Conservation (phyloP, 2,888 invertebrate species). For the Dynastes grantii region DNA sequence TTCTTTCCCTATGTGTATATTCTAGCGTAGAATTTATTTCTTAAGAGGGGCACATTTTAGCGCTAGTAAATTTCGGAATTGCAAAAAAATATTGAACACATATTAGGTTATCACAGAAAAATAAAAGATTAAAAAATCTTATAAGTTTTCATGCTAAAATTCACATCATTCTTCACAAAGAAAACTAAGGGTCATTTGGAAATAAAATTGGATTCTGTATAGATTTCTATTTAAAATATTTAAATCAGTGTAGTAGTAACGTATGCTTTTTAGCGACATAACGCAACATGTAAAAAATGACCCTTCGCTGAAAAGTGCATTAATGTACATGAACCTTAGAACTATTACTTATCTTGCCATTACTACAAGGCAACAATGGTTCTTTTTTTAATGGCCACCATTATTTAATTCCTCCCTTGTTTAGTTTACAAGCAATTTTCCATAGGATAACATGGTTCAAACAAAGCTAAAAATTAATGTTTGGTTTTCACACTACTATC, state of each 20-base stretch:
- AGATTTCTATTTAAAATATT: not conserved
- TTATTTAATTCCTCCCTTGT: conserved; percentile 23
- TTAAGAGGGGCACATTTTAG: too few species aligned
- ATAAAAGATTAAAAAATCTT: conserved; percentile 33
- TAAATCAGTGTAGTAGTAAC: not conserved
- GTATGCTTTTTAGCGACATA: not conserved
- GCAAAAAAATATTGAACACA: conserved; percentile 44
- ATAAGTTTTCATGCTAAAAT: not conserved
- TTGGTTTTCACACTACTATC: too few species aligned
- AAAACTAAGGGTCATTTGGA: not conserved
- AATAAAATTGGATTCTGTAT: not conserved
- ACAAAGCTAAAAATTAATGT: not conserved
- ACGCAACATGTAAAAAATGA: not conserved
- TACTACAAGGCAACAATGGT: conserved; percentile 54
- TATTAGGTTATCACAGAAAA: conserved; percentile 50
- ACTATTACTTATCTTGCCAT: conserved; percentile 46
- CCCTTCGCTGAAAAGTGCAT: conserved; percentile 41
- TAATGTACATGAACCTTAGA: conserved; percentile 37
- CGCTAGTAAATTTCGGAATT: too few species aligned
- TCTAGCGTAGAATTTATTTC: not conserved
- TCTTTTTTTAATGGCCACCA: conserved; percentile 48
- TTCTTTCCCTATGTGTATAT: too few species aligned
- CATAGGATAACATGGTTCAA: not conserved
- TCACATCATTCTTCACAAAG: not conserved
- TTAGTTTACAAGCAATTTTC: conserved; percentile 18